Evolutionary conservation across 2,888 invertebrate genomes (phyloP), one percentile per base, ranked within the genome.

Genomic region (Smittia aterrima): DNA sequence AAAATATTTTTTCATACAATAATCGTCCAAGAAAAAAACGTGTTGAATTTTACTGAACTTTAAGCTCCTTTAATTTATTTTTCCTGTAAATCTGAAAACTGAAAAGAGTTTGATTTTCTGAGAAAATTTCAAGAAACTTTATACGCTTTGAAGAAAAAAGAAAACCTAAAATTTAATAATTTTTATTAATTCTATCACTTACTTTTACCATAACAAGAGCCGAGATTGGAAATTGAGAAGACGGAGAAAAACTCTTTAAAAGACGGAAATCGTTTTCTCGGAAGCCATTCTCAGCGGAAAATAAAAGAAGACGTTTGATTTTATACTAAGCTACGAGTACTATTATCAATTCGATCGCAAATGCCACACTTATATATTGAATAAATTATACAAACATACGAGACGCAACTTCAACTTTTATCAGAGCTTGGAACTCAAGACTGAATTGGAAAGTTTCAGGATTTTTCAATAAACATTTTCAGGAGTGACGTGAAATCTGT

Each of bases 1-100:
- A 70, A 70, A 24, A 72, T 58, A 58, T 62, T 72, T 72, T 72
- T 72, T 72, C 58, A 72, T 72, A 72, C 72, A 72, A 72, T 72
- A 72, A 70, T 72, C 72, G 72, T 72, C 72, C 72, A 72, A 72
- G 18, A 64, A 64, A 27, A 4, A 64, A 27, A 27, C 58, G 24
- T 25, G 62, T 72, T 72, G 24, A 72, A 70, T 70, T 70, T 70
- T 70, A 70, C 70, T 53, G 32, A 54, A 58, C 16, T 58, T 20
- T 18, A 58, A 66, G 16, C 27, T 24, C 27, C 24, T 25, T 66
- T 20, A 58, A 58, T 6, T 18, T 11, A 20, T 62, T 66, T 66
- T 27, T 66, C 25, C 66, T 32, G 18, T 40, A 67, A 62, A 67
- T 40, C 22, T 27, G 20, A 67, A 40, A 67, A 67, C 16, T 11